Evolutionary conservation across 2,888 invertebrate genomes (phyloP).

Genomic region (Eutolmus rufibarbis): DNA sequence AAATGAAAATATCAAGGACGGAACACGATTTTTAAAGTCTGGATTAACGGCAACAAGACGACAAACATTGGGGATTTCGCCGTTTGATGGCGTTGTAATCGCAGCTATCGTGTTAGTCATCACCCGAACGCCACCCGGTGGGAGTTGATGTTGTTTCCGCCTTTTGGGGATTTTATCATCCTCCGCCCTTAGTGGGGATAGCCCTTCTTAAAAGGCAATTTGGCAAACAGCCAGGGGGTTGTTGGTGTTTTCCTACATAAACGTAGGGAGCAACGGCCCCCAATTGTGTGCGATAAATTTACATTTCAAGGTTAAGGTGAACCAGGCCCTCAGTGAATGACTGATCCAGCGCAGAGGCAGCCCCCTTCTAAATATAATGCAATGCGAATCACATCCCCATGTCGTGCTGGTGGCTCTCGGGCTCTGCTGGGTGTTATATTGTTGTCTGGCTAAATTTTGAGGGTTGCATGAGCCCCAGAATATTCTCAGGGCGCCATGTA

Average conservation of each 20-base stretch:
- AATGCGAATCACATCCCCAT: constrained; percentile 38
- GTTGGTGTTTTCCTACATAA: neutral
- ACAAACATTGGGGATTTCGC: neutral
- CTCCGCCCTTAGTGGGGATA: neutral
- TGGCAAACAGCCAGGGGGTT: constrained; percentile 30
- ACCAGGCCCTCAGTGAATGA: constrained; percentile 24
- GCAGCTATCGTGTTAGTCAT: neutral
- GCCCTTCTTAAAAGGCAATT: constrained; percentile 26
- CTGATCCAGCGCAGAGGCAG: neutral
- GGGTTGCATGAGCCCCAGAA: constrained; percentile 33
- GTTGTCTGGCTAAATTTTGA: constrained; percentile 30
- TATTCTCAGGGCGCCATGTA: constrained; percentile 6
- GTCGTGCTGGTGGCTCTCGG: constrained; percentile 2
- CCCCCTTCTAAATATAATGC: constrained; percentile 15
- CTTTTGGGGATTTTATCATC: constrained; percentile 8
- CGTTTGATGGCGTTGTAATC: neutral
- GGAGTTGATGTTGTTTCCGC: neutral
- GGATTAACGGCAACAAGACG: neutral
- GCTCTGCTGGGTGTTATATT: neutral
- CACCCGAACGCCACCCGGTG: neutral
- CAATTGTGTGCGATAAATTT: constrained; percentile 44
- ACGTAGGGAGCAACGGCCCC: constrained; percentile 30
- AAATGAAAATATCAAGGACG: neutral
- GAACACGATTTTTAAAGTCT: neutral
- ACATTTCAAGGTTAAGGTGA: constrained; percentile 49